Percentiles rank a stretch among this genome's conserved stretches.
These are phyloP conservation scores for Callosobruchus maculatus DNA, from an alignment of 2,888 invertebrate genomes.

Conservation along the genomic window DNA sequence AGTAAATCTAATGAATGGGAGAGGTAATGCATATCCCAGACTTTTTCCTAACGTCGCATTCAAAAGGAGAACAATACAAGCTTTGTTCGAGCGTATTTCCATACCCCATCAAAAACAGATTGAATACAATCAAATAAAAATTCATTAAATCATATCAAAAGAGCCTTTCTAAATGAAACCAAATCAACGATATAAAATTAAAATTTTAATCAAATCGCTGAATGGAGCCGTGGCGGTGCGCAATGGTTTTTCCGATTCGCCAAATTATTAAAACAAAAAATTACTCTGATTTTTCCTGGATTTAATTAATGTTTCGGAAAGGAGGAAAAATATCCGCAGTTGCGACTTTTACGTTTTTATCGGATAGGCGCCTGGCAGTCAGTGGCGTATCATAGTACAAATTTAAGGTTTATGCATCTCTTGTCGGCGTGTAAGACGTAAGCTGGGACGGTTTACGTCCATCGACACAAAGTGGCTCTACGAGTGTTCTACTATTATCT, in stretches of 20 bases:
- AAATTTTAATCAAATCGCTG: conserved; percentile 44
- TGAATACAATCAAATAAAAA: conserved; percentile 31
- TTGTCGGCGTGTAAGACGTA: too few relatives aligned
- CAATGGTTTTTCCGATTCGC: conserved; percentile 30
- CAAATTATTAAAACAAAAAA: conserved; percentile 39
- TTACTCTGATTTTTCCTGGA: conserved; percentile 27
- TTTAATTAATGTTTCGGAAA: conserved; percentile 39
- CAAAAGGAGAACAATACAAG: neutral
- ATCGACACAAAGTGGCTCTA: too few relatives aligned
- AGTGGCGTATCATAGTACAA: neutral
- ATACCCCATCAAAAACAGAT: conserved; percentile 8
- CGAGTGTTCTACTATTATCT: too few relatives aligned
- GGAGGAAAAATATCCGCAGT: conserved; percentile 20
- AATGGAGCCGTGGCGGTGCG: conserved; percentile 26
- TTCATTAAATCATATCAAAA: conserved; percentile 39
- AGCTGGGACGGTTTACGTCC: too few relatives aligned
- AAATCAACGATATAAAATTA: conserved; percentile 41
- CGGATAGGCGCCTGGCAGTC: neutral
- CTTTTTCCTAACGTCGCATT: neutral
- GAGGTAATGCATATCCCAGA: neutral
- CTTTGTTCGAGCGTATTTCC: neutral
- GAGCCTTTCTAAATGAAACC: conserved; percentile 29
- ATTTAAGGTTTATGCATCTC: neutral
- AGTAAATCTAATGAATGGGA: neutral
- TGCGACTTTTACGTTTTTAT: conserved; percentile 11